Conservation (phyloP, 2,797 vertebrate genomes). For the Bradypodion ventrale region DNA sequence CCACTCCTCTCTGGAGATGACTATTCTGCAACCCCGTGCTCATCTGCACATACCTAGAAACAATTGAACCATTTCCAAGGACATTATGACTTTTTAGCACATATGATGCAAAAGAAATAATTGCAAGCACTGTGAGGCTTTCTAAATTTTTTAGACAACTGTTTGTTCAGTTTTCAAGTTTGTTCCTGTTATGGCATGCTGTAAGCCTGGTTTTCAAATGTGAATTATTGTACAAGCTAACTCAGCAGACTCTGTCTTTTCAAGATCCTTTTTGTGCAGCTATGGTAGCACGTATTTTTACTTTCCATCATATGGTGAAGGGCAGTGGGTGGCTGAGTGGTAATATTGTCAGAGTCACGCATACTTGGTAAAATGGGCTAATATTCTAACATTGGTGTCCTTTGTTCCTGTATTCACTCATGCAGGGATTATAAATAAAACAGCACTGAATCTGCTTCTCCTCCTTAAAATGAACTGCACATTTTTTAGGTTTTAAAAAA, state of each 20-base stretch:
- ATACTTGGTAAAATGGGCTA: neutral
- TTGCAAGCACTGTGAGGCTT: neutral
- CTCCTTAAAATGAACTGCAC: neutral
- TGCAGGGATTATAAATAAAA: slow-evolving; percentile 6
- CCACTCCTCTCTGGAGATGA: neutral
- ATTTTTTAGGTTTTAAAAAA: slow-evolving; percentile 13
- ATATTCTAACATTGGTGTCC: neutral
- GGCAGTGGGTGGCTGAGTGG: neutral
- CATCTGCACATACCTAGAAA: neutral
- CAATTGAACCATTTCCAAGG: neutral
- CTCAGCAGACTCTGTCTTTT: slow-evolving; percentile 47
- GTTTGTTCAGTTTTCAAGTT: slow-evolving; percentile 6
- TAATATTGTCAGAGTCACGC: too few species aligned
- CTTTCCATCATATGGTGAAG: slow-evolving; percentile 7
- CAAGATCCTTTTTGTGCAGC: slow-evolving; percentile 18
- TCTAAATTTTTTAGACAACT: neutral
- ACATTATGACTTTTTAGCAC: neutral
- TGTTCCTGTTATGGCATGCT: slow-evolving; percentile 42
- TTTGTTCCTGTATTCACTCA: slow-evolving; percentile 5
- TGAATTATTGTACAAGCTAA: slow-evolving; percentile 29
- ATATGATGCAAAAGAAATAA: slow-evolving; percentile 5
- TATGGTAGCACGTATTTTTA: slow-evolving; percentile 30
- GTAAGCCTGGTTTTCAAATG: neutral
- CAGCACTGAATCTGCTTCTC: neutral
- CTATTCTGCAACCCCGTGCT: neutral